Percentiles rank a stretch among this genome's conserved stretches.
phyloP scores from a whole-genome alignment of 1,140 invertebrate species.

The Dolichoris vasculosae region DNA sequence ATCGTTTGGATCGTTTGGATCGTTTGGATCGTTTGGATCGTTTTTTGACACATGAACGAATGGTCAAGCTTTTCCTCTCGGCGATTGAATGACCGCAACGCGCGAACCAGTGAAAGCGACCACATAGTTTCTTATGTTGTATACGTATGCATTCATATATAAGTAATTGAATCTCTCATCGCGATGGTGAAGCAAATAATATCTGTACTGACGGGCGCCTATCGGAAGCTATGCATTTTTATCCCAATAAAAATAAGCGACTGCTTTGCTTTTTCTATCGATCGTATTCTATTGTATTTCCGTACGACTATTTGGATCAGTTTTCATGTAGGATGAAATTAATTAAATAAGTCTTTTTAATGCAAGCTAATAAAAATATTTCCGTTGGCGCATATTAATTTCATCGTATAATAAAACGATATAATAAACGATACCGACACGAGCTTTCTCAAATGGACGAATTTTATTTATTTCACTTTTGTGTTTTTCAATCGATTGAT shows the following conservation, averaged over 20 bases:
- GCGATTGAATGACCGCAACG: constrained; percentile 36
- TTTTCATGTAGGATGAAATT: background rate
- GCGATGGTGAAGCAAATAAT: background rate
- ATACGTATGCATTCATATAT: background rate
- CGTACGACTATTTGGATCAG: background rate
- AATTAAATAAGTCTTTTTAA: background rate
- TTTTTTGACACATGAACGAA: background rate
- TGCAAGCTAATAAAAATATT: background rate
- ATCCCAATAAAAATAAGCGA: background rate
- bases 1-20: too few relatives aligned
- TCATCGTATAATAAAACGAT: constrained; percentile 11
- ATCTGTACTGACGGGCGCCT: background rate
- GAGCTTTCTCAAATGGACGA: too few relatives aligned
- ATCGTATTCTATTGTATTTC: background rate
- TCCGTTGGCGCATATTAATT: background rate
- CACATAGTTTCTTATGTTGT: background rate
- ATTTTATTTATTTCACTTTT: background rate
- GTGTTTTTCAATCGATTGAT: background rate
- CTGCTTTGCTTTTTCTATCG: background rate
- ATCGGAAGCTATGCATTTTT: background rate
- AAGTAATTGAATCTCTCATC: constrained; percentile 16
- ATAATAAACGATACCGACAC: background rate
- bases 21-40: too few relatives aligned
- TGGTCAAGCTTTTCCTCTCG: constrained; percentile 21
- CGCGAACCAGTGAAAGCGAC: constrained; percentile 33